Evolutionary conservation across 2,113 vertebrate species (phyloP), one percentile per base, ranked within the genome.

Genomic region (Brachyhypopomus occidentalis): DNA sequence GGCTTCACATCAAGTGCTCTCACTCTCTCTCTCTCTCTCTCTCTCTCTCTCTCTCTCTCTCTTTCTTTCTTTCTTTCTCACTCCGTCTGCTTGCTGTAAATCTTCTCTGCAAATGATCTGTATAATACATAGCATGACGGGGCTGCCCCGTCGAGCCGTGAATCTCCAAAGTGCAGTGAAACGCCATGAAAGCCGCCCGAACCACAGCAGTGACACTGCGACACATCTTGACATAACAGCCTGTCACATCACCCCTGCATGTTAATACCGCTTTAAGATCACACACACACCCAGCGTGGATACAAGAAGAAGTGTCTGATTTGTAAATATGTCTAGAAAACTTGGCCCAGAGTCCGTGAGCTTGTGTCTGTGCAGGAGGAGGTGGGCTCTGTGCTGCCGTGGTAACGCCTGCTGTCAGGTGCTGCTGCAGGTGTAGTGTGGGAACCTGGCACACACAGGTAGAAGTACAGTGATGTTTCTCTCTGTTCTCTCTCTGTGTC

Each of bases 21-120:
- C 25, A 64, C 20, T 74, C n/a, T 45, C 58, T 19, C 62, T 67
- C 79, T 75, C 7, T 67, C 76, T 69, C 64, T 80, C 66, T 64
- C 67, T 72, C 70, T 60, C 58, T 30, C 69, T 7, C 74, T 9
- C n/a, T 81, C 16, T 62, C n/a, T 69, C 62, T 62, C 66, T 62
- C 48, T 73, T 34, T 76, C 36, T 60, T 30, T 80, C 19, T 69
- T 30, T 30, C 30, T 30, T 30, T 30, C 36, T 64, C 48, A 55
- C 23, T 82, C 72, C 23, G 34, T 6, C 69, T 75, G 5, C 45
- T 52, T 52, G 3, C 59, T 36, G 59, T 60, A 77, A 77, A 77
- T 77, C 75, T 64, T 52, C 25, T 78, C n/a, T 78, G 64, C 30
- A 69, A 38, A 70, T 58, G 48, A 69, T 78, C 36, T 48, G 1